Evolutionary conservation across 2,888 invertebrate genomes (phyloP).

Genomic region (Blastobasis lacticolella): DNA sequence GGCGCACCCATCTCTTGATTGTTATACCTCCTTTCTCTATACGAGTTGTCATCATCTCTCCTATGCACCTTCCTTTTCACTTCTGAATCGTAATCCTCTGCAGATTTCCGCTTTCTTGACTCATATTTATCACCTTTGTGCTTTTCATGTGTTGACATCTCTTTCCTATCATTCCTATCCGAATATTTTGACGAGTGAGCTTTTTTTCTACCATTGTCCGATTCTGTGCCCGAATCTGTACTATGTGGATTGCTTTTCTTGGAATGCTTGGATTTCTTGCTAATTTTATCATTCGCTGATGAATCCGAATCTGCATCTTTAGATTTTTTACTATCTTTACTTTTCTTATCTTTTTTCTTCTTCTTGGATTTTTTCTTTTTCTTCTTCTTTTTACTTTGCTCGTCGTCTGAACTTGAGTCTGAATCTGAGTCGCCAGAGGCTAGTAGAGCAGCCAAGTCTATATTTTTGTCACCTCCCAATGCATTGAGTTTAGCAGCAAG

Average conservation of each 20-base stretch:
- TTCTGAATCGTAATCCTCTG: too few relatives aligned
- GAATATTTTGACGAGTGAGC: background rate
- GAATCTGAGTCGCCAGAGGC: constrained; percentile 31
- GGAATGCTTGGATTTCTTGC: constrained; percentile 3
- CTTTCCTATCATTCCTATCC: constrained; percentile 28
- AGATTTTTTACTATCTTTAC: constrained; percentile 22
- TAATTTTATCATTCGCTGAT: constrained; percentile 11
- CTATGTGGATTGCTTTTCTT: constrained; percentile 4
- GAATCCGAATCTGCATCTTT: constrained; percentile 14
- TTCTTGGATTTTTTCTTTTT: constrained; percentile 43
- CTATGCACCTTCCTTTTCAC: too few relatives aligned
- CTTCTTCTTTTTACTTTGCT: constrained; percentile 33
- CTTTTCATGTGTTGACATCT: constrained; percentile 20
- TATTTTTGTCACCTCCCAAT: constrained; percentile 60
- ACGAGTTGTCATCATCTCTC: background rate
- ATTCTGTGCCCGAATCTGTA: background rate
- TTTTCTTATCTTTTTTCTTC: constrained; percentile 37
- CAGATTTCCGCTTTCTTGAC: constrained; percentile 11
- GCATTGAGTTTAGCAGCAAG: constrained; percentile 82
- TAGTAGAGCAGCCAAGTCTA: constrained; percentile 50
- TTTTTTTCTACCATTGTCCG: background rate
- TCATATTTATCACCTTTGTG: constrained; percentile 41
- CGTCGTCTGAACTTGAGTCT: constrained; percentile 34
- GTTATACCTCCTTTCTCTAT: background rate
- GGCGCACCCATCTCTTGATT: background rate